Evolutionary conservation across 37 sponge, comb jelly and placozoan species (phyloP), one percentile per base, ranked within the genome.

Genomic region (Chondrosia reniformis): DNA sequence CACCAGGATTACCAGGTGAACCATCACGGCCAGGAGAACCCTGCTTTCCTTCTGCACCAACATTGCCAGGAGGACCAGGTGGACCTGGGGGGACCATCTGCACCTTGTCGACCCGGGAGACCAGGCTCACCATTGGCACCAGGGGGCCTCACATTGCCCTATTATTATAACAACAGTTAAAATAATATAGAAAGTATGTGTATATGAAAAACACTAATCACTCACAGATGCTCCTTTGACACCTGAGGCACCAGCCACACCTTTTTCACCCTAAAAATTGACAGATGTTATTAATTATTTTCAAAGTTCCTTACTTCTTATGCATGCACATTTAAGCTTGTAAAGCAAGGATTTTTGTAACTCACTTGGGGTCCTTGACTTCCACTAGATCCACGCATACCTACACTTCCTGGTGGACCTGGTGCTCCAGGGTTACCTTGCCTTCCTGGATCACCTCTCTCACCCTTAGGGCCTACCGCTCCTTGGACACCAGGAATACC

Each of bases 401-500:
- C 61, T 30, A 30, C n/a, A 59, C 17, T 19, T 6, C 61, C 61
- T 30, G 61, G n/a, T 6, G 8, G 17, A 59, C 61, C 61, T 30
- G 61, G 61, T 6, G 4, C 9, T 57, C 77, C 77, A 57, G 40
- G 61, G 1, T 0, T 38, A 12, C 77, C 77, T 57, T 21, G 7
- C 37, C 27, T 33, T 7, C 77, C 77, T 37, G 41, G 30, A 28
- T 30, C 9, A 2, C 61, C 57, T 1, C 28, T 77, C 19, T 41
- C 41, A n/a, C 74, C 74, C 4, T n/a, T 3, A 44, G 40, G 17
- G 9, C 74, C 74, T 17, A 39, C 40, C 10, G 31, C n/a, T 59
- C 77, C 77, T 39, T 59, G 57, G 24, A 8, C 25, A 24, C 77
- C 77, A 33, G 36, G 34, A 3, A 55, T 33, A 56, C 77, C 77